Conservation (phyloP, 30 jellyfish, hydroid and myxozoan genomes). For the Aurelia aurita region DNA sequence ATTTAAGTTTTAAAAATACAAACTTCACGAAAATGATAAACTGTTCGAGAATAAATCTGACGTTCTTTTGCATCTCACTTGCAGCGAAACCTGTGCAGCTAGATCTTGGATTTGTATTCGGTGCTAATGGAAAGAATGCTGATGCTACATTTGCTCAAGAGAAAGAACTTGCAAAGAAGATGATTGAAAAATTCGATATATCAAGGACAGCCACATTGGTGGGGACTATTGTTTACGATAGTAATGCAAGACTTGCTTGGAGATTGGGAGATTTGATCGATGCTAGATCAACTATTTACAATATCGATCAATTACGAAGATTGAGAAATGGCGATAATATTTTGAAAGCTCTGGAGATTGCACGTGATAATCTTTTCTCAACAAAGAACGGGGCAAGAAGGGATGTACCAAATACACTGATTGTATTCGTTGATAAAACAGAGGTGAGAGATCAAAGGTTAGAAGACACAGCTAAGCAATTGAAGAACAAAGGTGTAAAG, state of each 20-base stretch:
- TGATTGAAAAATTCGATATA: constrained; percentile 66
- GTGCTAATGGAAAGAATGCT: constrained; percentile 60
- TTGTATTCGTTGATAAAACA: constrained; percentile 62
- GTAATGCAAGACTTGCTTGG: constrained; percentile 6
- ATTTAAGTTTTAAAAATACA: too few relatives aligned
- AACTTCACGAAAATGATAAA: too few relatives aligned
- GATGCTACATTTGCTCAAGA: constrained; percentile 29
- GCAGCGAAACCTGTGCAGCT: constrained; percentile 38
- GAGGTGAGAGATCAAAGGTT: not conserved
- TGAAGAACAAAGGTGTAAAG: constrained; percentile 46
- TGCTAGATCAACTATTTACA: not conserved
- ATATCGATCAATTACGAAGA: not conserved
- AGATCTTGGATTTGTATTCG: constrained; percentile 74
- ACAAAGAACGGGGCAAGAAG: constrained; percentile 63
- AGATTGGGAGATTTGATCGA: not conserved
- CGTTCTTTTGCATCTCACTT: too few relatives aligned
- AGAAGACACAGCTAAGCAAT: constrained; percentile 9
- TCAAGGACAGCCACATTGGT: constrained; percentile 41
- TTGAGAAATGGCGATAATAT: not conserved
- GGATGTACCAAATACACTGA: constrained; percentile 61
- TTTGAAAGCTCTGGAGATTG: constrained; percentile 66
- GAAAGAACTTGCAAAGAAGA: constrained; percentile 33
- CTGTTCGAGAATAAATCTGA: too few relatives aligned
- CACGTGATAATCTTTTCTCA: constrained; percentile 53
- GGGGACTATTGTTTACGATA: constrained; percentile 69